A percentile compares a stretch with the other conserved stretches of the same genome.
Evolutionary conservation across 2,113 vertebrate species (phyloP).

Genomic region (Vireo altiloquus): DNA sequence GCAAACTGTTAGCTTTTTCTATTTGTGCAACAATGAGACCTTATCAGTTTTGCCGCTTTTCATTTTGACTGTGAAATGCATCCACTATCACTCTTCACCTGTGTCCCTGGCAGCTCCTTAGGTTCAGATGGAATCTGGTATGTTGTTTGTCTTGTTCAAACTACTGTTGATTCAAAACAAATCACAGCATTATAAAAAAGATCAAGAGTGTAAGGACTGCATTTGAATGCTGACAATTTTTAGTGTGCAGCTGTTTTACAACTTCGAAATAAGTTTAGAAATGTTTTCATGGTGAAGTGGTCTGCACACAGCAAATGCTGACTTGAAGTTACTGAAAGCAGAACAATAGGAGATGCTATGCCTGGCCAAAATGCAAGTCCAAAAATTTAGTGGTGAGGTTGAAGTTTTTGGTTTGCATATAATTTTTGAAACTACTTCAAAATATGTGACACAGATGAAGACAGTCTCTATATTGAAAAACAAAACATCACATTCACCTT

Average conservation of each 20-base stretch:
- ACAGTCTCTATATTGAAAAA: not conserved
- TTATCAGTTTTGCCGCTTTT: conserved; percentile 20
- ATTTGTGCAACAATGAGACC: conserved; percentile 49
- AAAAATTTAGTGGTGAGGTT: not conserved
- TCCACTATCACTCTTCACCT: conserved; percentile 53
- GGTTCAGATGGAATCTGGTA: conserved; percentile 10
- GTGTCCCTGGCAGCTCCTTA: conserved; percentile 50
- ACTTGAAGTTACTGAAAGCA: not conserved
- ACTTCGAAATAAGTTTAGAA: not conserved
- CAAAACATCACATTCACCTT: not conserved
- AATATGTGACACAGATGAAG: not conserved
- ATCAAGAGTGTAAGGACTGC: not conserved
- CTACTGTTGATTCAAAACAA: conserved; percentile 59
- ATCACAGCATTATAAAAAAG: conserved; percentile 46
- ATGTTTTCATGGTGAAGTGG: not conserved
- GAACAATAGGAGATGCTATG: not conserved
- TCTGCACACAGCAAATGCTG: not conserved
- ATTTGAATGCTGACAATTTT: not conserved
- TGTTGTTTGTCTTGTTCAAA: conserved; percentile 60
- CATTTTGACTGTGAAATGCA: conserved; percentile 37
- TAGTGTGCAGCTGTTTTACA: not conserved
- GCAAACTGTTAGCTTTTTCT: conserved; percentile 51
- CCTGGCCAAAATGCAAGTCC: not conserved
- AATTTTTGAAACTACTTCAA: not conserved
- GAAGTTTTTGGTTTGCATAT: not conserved